Percentiles rank a stretch among this genome's conserved stretches.
phyloP scores from a whole-genome alignment of 2,888 invertebrate species.

The Spatulosminthurus flaviceps region DNA sequence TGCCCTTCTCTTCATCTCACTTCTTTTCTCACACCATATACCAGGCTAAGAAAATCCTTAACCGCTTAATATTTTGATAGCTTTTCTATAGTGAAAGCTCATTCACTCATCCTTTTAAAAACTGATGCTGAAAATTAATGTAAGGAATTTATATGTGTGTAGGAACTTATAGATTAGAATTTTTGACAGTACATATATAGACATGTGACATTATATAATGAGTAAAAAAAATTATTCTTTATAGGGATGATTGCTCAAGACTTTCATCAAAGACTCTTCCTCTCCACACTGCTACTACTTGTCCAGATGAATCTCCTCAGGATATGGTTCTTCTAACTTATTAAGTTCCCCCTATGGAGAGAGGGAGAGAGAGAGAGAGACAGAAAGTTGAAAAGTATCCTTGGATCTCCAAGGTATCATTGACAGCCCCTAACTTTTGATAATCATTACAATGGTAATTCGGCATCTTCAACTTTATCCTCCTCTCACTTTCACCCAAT shows the following conservation, averaged over 20 bases:
- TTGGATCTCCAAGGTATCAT: no score
- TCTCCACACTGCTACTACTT: no score
- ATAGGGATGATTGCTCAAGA: conserved; percentile 31
- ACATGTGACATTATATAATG: no score
- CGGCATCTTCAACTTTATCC: neutral
- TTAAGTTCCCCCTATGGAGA: neutral
- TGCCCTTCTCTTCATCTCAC: neutral
- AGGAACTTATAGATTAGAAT: no score
- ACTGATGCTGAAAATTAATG: no score
- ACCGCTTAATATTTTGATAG: no score
- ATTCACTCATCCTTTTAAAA: no score
- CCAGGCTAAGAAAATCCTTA: neutral
- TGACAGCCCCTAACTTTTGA: neutral
- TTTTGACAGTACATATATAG: no score
- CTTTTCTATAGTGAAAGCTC: no score
- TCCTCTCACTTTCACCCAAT: neutral
- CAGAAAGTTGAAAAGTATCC: neutral
- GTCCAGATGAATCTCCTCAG: neutral
- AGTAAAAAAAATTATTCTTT: no score
- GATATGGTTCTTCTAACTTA: neutral
- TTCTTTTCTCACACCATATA: neutral
- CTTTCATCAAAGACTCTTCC: conserved; percentile 32
- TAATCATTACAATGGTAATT: conserved; percentile 3
- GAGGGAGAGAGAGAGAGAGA: neutral
- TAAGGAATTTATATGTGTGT: no score